Evolutionary conservation across 2,113 vertebrate species (phyloP), one percentile per base, ranked within the genome.

Genomic region (Rhea americana): DNA sequence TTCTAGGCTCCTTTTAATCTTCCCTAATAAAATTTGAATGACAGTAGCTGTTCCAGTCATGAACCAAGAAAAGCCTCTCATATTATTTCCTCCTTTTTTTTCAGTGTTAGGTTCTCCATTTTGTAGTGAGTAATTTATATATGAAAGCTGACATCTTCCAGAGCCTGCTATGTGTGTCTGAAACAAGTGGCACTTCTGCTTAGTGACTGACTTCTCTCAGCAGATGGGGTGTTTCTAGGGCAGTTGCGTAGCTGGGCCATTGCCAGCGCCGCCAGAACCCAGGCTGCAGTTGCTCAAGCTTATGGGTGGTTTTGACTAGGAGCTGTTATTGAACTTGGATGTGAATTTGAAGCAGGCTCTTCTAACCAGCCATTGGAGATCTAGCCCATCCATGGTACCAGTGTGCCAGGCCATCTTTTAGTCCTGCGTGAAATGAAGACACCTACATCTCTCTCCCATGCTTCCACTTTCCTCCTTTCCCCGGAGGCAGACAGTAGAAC

Each of bases 21-120:
- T 96, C 90, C 75, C 80, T 96, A 96, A 96, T 96, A 94, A 95
- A 96, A 95, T 87, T 90, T 93, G 96, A 96, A 84, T 95, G 93
- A 93, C 90, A 94, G 89, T 96, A 92, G 85, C 94, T 94, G 90
- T 94, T 96, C 91, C 87, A 92, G 89, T 93, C 89, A 90, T 95
- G 93, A 94, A 93, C 88, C 88, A 94, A 96, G 93, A 93, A 95
- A 95, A 93, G 66, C 47, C 68, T 92, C 63, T 79, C 19, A 16
- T 79, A 83, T 86, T 86, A 83, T 80, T 85, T 89, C 32, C 26
- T 91, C 17, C 4, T 32, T 65, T 85, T 45, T 18, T 2, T 10
- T 17, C 51, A 25, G 39, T 74, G 62, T 85, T 81, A 70, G 24
- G 21, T 84, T 74, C 61, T 87, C 53, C 55, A 35, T 86, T 93